Percentiles rank a stretch among this genome's conserved stretches.
phyloP scores from a whole-genome alignment of 1,140 invertebrate genomes.

The Panagrolaimus sp. region DNA sequence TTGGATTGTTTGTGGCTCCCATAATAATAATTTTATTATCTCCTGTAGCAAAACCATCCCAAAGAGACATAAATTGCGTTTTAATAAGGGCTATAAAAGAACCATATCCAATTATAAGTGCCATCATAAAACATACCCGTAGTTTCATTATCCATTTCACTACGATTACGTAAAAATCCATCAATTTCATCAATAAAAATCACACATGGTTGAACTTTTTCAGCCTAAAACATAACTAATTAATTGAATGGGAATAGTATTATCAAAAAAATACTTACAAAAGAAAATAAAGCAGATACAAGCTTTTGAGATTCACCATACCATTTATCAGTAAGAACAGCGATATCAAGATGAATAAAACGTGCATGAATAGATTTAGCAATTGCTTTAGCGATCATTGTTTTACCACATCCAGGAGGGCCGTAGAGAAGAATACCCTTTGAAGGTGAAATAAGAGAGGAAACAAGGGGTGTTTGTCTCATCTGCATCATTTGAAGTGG shows the following conservation, averaged over 20 bases:
- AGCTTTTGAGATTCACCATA: slow-evolving; percentile 91
- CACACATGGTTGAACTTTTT: slow-evolving; percentile 84
- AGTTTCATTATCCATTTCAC: slow-evolving; percentile 86
- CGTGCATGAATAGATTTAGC: slow-evolving; percentile 81
- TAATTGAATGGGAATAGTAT: too few species aligned
- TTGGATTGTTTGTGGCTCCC: slow-evolving; percentile 87
- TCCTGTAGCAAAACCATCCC: slow-evolving; percentile 69
- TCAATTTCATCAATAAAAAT: slow-evolving; percentile 93
- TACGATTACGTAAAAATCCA: slow-evolving; percentile 77
- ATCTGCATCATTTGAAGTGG: slow-evolving; percentile 14
- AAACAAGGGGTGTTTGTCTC: not conserved
- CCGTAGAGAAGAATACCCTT: slow-evolving; percentile 62
- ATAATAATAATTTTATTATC: slow-evolving; percentile 70
- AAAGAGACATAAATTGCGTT: slow-evolving; percentile 66
- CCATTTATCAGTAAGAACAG: slow-evolving; percentile 88
- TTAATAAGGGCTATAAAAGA: slow-evolving; percentile 99
- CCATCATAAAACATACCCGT: too few species aligned
- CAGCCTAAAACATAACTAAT: slow-evolving; percentile 62
- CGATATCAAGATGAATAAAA: slow-evolving; percentile 91
- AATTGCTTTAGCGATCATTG: slow-evolving; percentile 84
- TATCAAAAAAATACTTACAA: slow-evolving; percentile 58
- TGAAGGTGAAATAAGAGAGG: slow-evolving; percentile 10
- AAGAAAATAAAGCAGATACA: slow-evolving; percentile 84
- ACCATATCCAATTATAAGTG: too few species aligned
- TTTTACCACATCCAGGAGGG: slow-evolving; percentile 86